Evolutionary conservation across 2,888 invertebrate species (phyloP).

Genomic region (Xestoiulus laeticollis): DNA sequence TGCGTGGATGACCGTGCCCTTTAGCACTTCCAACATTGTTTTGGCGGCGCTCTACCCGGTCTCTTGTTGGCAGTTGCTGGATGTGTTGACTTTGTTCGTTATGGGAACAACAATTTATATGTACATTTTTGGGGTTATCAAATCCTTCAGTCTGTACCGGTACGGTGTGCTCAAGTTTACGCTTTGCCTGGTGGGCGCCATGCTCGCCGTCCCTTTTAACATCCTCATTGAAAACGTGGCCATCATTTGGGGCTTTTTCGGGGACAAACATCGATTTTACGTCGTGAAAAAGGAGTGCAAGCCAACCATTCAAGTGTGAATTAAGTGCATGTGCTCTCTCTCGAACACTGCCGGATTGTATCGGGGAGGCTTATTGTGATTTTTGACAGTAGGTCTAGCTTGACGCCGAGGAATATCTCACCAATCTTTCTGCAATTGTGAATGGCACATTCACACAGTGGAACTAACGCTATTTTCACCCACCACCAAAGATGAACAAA

Average conservation of each 20-base stretch:
- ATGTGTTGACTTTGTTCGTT: conserved; percentile 88
- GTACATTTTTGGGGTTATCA: conserved; percentile 97
- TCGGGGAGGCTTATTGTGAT: not conserved
- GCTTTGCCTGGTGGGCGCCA: conserved; percentile 83
- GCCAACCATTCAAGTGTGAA: not conserved
- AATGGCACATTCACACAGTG: not conserved
- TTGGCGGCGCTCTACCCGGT: conserved; percentile 85
- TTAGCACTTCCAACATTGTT: conserved; percentile 88
- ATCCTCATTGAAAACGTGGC: conserved; percentile 94
- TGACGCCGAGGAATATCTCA: no score
- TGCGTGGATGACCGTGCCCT: conserved; percentile 94
- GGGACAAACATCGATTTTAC: conserved; percentile 96
- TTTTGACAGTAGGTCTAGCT: not conserved
- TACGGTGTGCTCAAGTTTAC: conserved; percentile 82
- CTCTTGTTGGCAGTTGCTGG: conserved; percentile 76
- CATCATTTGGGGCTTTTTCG: conserved; percentile 92
- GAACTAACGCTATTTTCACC: not conserved
- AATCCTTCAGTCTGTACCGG: conserved; percentile 90
- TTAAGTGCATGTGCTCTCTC: not conserved
- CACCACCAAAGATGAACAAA: not conserved
- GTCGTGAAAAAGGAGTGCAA: conserved; percentile 86
- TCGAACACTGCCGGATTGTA: not conserved
- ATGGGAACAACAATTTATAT: conserved; percentile 96
- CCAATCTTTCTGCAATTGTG: not conserved
- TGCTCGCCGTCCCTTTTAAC: conserved; percentile 92